Percentiles rank a stretch among this genome's conserved stretches.
phyloP scores from a whole-genome alignment of 2,888 invertebrate genomes.

The Mythimna pallens region DNA sequence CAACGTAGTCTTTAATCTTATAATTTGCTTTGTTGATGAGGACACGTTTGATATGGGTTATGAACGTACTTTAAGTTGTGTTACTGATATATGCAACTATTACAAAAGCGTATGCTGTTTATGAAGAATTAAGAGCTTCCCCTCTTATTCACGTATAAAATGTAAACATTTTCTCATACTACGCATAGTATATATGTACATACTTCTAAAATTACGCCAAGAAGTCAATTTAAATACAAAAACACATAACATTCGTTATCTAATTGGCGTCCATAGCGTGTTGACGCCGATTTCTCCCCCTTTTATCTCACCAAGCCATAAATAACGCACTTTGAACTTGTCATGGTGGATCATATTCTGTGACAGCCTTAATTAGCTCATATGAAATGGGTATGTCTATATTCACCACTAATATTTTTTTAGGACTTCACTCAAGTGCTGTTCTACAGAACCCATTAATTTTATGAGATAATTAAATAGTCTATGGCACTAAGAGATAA shows the following conservation, averaged over 20 bases:
- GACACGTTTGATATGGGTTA: no score
- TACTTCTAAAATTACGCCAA: constrained; percentile 34
- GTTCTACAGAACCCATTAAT: neutral
- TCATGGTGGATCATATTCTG: constrained; percentile 29
- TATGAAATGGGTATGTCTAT: constrained; percentile 27
- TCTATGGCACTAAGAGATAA: no score
- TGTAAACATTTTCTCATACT: constrained; percentile 1
- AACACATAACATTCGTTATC: constrained; percentile 16
- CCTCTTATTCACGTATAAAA: neutral
- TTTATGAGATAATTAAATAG: no score
- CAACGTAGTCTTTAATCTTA: no score
- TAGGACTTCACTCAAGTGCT: neutral
- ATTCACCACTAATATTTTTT: constrained; percentile 3
- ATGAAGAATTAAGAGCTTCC: neutral
- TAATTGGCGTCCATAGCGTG: constrained; percentile 37
- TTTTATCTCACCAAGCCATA: constrained; percentile 37
- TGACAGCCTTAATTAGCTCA: constrained; percentile 43
- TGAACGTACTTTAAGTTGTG: no score
- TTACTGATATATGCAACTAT: no score
- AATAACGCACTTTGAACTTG: constrained; percentile 56
- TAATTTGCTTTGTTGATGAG: no score
- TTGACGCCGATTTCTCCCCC: constrained; percentile 20
- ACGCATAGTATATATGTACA: neutral
- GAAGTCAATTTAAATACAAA: constrained; percentile 26
- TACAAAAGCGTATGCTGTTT: no score